Evolutionary conservation across 2,888 invertebrate genomes (phyloP), one percentile per base, ranked within the genome.

Genomic region (Nomada fabriciana): DNA sequence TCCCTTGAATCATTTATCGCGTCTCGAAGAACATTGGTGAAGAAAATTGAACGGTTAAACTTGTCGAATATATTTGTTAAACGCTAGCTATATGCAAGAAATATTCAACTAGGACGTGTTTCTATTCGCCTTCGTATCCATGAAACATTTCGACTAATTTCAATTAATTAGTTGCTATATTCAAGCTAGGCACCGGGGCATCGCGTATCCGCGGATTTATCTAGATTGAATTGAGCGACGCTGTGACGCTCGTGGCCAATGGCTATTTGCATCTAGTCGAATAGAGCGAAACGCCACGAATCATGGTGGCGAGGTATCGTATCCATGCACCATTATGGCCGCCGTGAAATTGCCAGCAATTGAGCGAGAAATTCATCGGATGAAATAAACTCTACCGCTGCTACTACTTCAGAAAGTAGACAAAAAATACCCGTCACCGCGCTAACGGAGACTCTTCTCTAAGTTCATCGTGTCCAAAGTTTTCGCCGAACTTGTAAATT

Each of bases 311-410:
- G 52, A 20, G 13, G 20, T 57, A 53, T 64, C 57, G 63, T 59
- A 29, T 55, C 2, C 13, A 43, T 11, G 55, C 11, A 47, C 68
- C 76, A 72, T 82, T 81, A 82, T 76, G 72, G 67, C 55, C 29
- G 64, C 68, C 71, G 59, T 23, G 64, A 81, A 82, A 82, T 76
- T 82, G 65, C 68, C 76, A 25, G 53, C 72, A 50, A 82, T 82
- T 76, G 64, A 72, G 47, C 15, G 47, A 43, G 71, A 81, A 77
- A 76, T 81, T 82, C 67, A 59, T 72, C 68, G 50, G 64, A 59
- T 47, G 20, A 57, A 42, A 76, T 82, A 67, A 76, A 80, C 63
- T 47, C 20, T n/a, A 25, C 20, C 11, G 43, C 15, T 25, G 63
- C 29, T 60, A 25, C 47, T 36, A 36, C 36, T 36, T 36, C 36